These are phyloP conservation scores for Hydriomena furcata DNA, from an alignment of 2,888 invertebrate genomes.

Conservation along the genomic window DNA sequence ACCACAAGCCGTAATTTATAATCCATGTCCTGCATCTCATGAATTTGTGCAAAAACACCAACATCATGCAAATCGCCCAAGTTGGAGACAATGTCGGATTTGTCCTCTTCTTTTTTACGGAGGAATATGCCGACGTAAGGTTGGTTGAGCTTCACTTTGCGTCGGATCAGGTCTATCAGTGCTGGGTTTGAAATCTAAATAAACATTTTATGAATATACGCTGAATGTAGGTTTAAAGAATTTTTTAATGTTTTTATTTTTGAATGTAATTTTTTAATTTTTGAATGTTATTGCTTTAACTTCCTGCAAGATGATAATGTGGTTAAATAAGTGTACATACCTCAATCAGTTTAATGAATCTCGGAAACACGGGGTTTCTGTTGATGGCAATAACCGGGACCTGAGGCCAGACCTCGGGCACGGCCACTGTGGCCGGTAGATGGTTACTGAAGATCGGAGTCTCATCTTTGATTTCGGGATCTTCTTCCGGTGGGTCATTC, in stretches of 20 bases:
- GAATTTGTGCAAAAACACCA: slow-evolving; percentile 99
- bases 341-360: slow-evolving; percentile 98
- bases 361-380: slow-evolving; percentile 98
- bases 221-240: neutral
- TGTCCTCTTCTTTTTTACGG: slow-evolving; percentile 95
- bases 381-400: slow-evolving; percentile 97
- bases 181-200: slow-evolving; percentile 91
- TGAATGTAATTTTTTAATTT: too few species aligned
- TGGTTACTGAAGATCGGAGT: slow-evolving; percentile 79
- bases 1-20: slow-evolving; percentile 95
- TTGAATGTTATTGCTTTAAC: too few species aligned
- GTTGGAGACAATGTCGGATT: slow-evolving; percentile 92
- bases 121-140: slow-evolving; percentile 99
- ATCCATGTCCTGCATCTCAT: slow-evolving; percentile 97
- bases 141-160: slow-evolving; percentile 97
- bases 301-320: too few species aligned
- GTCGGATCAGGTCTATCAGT: slow-evolving; percentile 93
- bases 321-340: slow-evolving; percentile 79
- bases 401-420: slow-evolving; percentile 98
- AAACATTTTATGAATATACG: neutral
- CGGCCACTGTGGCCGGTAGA: slow-evolving; percentile 94
- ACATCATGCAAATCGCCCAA: slow-evolving; percentile 94
- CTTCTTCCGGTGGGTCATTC: slow-evolving; percentile 68
- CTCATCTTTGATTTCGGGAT: slow-evolving; percentile 64
- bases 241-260: too few species aligned